phyloP scores from a whole-genome alignment of 1,140 invertebrate species.

The Steinernema khuongi region DNA sequence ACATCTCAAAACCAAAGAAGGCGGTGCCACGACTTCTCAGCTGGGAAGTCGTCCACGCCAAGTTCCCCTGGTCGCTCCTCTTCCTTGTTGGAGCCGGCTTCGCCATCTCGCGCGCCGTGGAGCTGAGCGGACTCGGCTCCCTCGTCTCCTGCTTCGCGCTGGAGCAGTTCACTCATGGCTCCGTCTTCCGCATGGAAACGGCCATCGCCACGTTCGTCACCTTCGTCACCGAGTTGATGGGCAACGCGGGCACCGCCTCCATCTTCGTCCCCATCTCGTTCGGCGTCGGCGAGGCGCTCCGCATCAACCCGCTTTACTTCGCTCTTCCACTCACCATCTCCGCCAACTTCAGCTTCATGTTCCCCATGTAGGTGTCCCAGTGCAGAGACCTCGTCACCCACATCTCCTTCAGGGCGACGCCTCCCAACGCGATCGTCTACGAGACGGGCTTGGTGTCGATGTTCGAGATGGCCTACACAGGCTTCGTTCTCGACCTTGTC shows the following conservation, averaged over 20 bases:
- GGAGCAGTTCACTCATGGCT: background rate
- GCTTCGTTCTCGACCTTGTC: conserved; percentile 37
- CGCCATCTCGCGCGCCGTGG: conserved; percentile 32
- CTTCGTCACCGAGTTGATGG: conserved; percentile 34
- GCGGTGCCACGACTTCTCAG: conserved; percentile 23
- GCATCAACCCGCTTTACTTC: conserved; percentile 71
- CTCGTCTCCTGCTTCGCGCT: conserved; percentile 24
- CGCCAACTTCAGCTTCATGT: conserved; percentile 72
- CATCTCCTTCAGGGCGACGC: no score
- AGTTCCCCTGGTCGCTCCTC: conserved; percentile 37
- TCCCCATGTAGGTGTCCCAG: no score
- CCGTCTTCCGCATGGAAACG: conserved; percentile 25
- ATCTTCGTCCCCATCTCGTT: conserved; percentile 40
- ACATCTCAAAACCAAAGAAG: background rate
- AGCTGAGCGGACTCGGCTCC: conserved; percentile 22
- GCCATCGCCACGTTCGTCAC: conserved; percentile 31
- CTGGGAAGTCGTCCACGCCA: conserved; percentile 31
- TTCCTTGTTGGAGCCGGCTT: conserved; percentile 37
- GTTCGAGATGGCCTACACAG: conserved; percentile 58
- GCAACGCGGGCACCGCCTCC: conserved; percentile 33
- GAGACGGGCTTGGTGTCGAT: conserved; percentile 61
- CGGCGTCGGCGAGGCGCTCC: conserved; percentile 56
- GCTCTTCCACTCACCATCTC: conserved; percentile 75
- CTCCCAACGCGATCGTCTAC: conserved; percentile 85
- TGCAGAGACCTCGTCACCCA: no score